Evolutionary conservation across 2,797 vertebrate genomes (phyloP).

Genomic region (Antrozous pallidus): DNA sequence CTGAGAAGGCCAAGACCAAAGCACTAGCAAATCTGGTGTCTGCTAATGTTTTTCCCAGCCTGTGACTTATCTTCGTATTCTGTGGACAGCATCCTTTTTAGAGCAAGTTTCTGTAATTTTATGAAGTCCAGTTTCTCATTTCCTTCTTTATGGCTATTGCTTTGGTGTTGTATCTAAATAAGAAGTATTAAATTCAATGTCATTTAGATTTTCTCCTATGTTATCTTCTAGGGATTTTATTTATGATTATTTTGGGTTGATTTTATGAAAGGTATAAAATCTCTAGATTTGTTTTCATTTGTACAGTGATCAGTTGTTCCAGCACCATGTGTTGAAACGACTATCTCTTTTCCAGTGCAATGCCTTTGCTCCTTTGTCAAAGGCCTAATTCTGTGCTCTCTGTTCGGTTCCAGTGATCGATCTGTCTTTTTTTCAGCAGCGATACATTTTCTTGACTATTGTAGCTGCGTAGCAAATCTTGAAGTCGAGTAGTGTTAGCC

Average conservation of each 20-base stretch:
- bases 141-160: background rate
- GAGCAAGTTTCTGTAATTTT: background rate
- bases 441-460: background rate
- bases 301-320: background rate
- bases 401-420: background rate
- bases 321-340: background rate
- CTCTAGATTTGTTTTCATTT: background rate
- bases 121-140: background rate
- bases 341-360: background rate
- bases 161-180: background rate
- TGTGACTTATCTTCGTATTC: background rate
- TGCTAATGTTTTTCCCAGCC: background rate
- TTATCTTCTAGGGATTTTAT: background rate
- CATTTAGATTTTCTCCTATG: background rate
- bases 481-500: background rate
- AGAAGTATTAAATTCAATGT: background rate
- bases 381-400: background rate
- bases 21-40: background rate
- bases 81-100: background rate
- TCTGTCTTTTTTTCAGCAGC: background rate
- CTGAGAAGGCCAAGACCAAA: background rate
- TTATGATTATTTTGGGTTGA: background rate
- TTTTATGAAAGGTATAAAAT: background rate
- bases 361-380: background rate
- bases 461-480: background rate